These are phyloP conservation scores for Acropternis orthonyx DNA, from an alignment of 2,797 vertebrate genomes.

Conservation along the genomic window DNA sequence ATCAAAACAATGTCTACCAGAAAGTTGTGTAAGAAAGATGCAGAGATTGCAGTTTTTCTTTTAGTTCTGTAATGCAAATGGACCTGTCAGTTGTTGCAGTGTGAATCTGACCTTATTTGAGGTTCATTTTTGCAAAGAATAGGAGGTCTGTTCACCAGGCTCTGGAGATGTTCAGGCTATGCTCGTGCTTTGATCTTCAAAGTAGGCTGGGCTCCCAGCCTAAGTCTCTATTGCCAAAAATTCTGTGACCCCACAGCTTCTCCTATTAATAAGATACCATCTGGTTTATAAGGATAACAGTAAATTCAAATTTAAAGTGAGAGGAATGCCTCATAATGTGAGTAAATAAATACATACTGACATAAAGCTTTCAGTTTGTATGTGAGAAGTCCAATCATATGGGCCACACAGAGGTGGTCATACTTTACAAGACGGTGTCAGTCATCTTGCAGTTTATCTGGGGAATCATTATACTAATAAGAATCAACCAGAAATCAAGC, in stretches of 20 bases:
- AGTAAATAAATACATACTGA: background rate
- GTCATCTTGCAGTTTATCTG: background rate
- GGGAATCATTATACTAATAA: background rate
- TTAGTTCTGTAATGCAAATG: background rate
- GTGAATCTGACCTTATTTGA: conserved; percentile 32
- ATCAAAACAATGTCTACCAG: background rate
- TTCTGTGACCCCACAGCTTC: background rate
- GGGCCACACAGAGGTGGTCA: background rate
- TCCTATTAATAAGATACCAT: conserved; percentile 18
- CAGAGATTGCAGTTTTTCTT: background rate
- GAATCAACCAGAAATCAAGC: background rate
- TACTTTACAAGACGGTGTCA: background rate
- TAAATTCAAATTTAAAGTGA: background rate
- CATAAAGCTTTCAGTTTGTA: background rate
- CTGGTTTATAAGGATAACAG: background rate
- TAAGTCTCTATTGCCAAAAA: conserved; percentile 24
- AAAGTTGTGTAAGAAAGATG: background rate
- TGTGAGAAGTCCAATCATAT: background rate
- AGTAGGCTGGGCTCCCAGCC: conserved; percentile 5
- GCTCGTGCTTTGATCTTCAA: conserved; percentile 31
- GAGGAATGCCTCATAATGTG: background rate
- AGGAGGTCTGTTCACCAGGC: conserved; percentile 23
- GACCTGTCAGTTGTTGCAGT: conserved; percentile 2
- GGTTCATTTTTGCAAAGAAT: conserved; percentile 12
- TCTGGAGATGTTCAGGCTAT: conserved; percentile 9